A percentile compares a stretch with the other conserved stretches of the same genome.
phyloP scores from a whole-genome alignment of 1,140 invertebrate species.

The Drosophila melanogaster region DNA sequence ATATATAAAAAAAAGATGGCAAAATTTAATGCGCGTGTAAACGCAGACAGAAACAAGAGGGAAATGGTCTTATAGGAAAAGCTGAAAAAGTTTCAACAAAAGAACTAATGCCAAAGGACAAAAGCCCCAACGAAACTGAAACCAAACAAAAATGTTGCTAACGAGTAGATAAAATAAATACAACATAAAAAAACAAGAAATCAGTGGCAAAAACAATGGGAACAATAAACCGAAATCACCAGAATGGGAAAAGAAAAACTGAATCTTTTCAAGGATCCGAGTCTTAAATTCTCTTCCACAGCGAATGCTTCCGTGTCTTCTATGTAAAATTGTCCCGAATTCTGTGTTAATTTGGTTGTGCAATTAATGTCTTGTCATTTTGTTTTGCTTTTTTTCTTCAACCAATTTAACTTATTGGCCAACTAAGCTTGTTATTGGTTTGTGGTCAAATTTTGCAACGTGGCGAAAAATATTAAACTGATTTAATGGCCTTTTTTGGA shows the following conservation, averaged over 20 bases:
- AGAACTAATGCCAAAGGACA: conserved; percentile 54
- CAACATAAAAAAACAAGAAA: conserved; percentile 21
- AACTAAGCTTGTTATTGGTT: conserved; percentile 5
- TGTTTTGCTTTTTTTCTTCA: background rate
- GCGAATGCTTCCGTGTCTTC: conserved; percentile 10
- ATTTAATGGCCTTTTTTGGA: background rate
- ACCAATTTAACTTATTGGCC: background rate
- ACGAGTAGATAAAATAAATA: conserved; percentile 66
- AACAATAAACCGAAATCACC: conserved; percentile 16
- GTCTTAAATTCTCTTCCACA: conserved; percentile 17
- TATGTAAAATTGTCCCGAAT: background rate
- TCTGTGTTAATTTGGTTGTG: background rate
- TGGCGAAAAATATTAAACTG: background rate
- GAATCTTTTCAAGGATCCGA: conserved; percentile 3
- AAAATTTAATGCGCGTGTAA: conserved; percentile 71
- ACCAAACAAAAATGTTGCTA: conserved; percentile 54
- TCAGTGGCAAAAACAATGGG: conserved; percentile 16
- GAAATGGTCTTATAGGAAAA: conserved; percentile 35
- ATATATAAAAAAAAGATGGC: conserved; percentile 13
- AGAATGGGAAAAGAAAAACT: conserved; percentile 17
- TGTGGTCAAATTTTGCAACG: conserved; percentile 1
- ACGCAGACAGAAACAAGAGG: conserved; percentile 35
- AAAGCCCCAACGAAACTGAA: conserved; percentile 48
- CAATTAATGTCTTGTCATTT: background rate
- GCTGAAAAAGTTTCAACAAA: conserved; percentile 52